These are phyloP conservation scores for Opisthograptis luteolata DNA, from an alignment of 2,888 invertebrate genomes.

Conservation along the genomic window DNA sequence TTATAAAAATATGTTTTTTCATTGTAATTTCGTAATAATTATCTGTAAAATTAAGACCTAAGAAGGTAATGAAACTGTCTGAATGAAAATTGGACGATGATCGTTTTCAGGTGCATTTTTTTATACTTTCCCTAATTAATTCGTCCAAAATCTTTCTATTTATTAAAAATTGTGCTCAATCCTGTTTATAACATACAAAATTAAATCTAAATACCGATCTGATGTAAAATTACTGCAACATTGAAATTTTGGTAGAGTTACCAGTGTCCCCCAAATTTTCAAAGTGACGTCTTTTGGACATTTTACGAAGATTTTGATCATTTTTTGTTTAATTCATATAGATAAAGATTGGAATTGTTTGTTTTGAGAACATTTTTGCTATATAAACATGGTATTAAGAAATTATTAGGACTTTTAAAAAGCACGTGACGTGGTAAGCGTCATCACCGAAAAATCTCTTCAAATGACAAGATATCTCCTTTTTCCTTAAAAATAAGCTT, in stretches of 20 bases:
- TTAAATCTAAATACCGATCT: background rate
- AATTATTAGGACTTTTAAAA: background rate
- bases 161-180: background rate
- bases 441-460: slow-evolving; percentile 2
- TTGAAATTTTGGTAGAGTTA: slow-evolving; percentile 4
- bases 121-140: too few relatives aligned
- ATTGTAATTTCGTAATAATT: too few relatives aligned
- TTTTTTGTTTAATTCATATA: background rate
- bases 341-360: background rate
- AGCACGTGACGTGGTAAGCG: slow-evolving; percentile 27
- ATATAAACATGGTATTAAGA: background rate
- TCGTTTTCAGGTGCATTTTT: too few relatives aligned
- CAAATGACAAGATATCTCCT: slow-evolving; percentile 14
- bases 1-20: too few relatives aligned
- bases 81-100: too few relatives aligned
- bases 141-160: too few relatives aligned
- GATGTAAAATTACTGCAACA: background rate
- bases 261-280: background rate
- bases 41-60: too few relatives aligned
- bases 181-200: background rate
- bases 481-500: slow-evolving; percentile 16
- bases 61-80: too few relatives aligned
- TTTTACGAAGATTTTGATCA: background rate
- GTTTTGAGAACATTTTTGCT: background rate
- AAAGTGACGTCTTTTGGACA: background rate